These are phyloP conservation scores for Ormyrus rosae DNA, from an alignment of 2,888 invertebrate genomes.

Conservation along the genomic window DNA sequence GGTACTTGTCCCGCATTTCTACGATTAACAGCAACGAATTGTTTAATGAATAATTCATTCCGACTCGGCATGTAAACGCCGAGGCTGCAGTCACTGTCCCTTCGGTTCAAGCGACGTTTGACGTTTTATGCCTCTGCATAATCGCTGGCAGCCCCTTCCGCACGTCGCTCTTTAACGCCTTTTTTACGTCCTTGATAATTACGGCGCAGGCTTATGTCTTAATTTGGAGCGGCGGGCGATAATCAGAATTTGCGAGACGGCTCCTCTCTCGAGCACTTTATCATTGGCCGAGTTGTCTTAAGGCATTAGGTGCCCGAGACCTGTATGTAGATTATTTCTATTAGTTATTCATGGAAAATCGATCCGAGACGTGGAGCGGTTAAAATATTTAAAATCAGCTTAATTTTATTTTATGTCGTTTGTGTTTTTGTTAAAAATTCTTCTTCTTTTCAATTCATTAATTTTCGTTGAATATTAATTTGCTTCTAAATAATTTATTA, in stretches of 20 bases:
- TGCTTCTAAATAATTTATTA: too few relatives aligned
- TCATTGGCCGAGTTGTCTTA: neutral
- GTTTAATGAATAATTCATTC: conserved; percentile 52
- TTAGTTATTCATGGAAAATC: too few relatives aligned
- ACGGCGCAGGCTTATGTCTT: neutral
- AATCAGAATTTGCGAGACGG: conserved; percentile 38
- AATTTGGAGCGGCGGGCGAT: conserved; percentile 17
- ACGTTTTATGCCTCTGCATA: conserved; percentile 32
- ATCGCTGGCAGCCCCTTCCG: neutral
- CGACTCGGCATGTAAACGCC: conserved; percentile 5
- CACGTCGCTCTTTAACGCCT: neutral
- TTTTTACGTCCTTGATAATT: conserved; percentile 31
- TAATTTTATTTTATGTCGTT: too few relatives aligned
- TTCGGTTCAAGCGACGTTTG: conserved; percentile 25
- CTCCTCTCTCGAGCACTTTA: neutral
- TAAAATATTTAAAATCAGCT: too few relatives aligned
- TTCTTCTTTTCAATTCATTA: too few relatives aligned
- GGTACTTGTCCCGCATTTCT: conserved; percentile 24
- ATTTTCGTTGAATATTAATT: too few relatives aligned
- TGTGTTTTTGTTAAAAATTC: too few relatives aligned
- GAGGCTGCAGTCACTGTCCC: conserved; percentile 13
- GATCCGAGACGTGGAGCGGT: too few relatives aligned
- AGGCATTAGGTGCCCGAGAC: neutral
- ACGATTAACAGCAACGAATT: conserved; percentile 48
- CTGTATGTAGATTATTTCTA: too few relatives aligned